phyloP scores from a whole-genome alignment of 2,797 vertebrate genomes.

The Scarus forsteni region DNA sequence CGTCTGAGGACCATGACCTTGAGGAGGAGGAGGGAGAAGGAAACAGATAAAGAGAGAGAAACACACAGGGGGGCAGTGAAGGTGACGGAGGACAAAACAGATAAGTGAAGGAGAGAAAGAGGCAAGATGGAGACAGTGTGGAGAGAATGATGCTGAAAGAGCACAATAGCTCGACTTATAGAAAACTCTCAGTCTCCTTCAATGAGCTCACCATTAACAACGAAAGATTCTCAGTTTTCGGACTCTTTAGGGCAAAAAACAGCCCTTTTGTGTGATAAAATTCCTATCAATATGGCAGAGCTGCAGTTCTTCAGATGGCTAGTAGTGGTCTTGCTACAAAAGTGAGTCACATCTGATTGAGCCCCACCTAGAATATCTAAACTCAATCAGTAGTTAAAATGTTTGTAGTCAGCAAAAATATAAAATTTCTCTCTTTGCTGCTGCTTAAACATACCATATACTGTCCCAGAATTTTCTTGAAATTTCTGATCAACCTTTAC shows the following conservation, averaged over 20 bases:
- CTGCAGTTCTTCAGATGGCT: background rate
- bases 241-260: no score
- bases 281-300: background rate
- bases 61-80: slow-evolving; percentile 46
- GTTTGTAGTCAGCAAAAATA: no score
- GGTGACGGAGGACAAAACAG: slow-evolving; percentile 48
- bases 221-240: background rate
- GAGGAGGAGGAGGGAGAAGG: slow-evolving; percentile 56
- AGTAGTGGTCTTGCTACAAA: background rate
- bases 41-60: slow-evolving; percentile 51
- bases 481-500: no score
- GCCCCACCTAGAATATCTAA: background rate
- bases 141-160: background rate
- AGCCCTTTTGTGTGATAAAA: no score
- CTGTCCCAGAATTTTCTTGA: no score
- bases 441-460: no score
- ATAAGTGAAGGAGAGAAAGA: slow-evolving; percentile 38
- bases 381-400: background rate
- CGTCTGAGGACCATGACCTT: slow-evolving; percentile 74
- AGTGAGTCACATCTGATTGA: background rate
- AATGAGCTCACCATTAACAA: background rate
- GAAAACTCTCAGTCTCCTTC: background rate
- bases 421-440: no score
- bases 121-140: slow-evolving; percentile 15
- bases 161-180: background rate